A percentile compares a stretch with the other conserved stretches of the same genome.
These are phyloP conservation scores for Oscheius sp. DNA, from an alignment of 2,888 invertebrate genomes.

Conservation along the genomic window DNA sequence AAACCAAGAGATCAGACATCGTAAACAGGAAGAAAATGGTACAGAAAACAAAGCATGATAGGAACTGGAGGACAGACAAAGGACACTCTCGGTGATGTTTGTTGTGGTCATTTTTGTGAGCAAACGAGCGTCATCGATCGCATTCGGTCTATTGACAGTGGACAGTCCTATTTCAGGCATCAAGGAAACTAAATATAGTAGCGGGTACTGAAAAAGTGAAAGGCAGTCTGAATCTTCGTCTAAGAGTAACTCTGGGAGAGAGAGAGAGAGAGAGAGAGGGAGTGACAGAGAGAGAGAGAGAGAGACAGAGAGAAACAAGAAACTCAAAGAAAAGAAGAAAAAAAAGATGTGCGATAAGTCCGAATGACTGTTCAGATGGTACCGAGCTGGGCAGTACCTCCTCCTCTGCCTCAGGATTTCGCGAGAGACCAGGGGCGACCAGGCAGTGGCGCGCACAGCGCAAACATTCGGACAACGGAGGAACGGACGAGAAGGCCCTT, in stretches of 20 bases:
- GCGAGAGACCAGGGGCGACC: slow-evolving; percentile 21
- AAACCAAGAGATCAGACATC: neutral
- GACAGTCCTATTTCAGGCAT: too few relatives aligned
- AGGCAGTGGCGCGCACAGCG: slow-evolving; percentile 32
- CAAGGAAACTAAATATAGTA: too few relatives aligned
- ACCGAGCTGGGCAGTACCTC: neutral
- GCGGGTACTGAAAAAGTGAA: neutral
- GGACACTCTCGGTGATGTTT: slow-evolving; percentile 9
- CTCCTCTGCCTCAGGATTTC: neutral
- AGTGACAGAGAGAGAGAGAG: too few relatives aligned
- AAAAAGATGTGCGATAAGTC: neutral
- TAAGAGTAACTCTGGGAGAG: too few relatives aligned
- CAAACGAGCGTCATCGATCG: slow-evolving; percentile 30
- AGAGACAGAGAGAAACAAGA: too few relatives aligned
- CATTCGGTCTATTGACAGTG: neutral
- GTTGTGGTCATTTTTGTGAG: slow-evolving; percentile 27
- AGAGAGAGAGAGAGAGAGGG: too few relatives aligned
- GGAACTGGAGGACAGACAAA: neutral
- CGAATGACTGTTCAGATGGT: neutral
- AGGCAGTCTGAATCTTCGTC: neutral
- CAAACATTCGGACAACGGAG: slow-evolving; percentile 33
- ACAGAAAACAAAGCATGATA: neutral
- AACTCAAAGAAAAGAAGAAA: neutral
- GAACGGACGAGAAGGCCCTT: slow-evolving; percentile 16
- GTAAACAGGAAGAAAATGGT: neutral